A percentile compares a stretch with the other conserved stretches of the same genome.
Evolutionary conservation across 2,797 vertebrate species (phyloP).

Genomic region (Molossus alvarezi): DNA sequence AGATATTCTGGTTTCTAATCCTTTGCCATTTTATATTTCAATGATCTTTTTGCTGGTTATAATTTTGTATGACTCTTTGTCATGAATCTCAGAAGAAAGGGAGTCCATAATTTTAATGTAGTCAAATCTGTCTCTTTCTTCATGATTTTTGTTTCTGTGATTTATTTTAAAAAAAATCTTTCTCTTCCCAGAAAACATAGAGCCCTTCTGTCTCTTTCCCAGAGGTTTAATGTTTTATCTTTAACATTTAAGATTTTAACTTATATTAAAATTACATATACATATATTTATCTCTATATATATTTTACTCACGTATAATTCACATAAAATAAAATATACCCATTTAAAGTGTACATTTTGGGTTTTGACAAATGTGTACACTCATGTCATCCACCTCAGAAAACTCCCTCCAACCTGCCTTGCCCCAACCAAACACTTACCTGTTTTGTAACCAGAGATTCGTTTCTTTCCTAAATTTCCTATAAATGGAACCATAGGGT

Average conservation of each 20-base stretch:
- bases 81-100: background rate
- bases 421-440: background rate
- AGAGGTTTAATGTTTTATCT: background rate
- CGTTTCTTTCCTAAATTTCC: slow-evolving; percentile 13
- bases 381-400: background rate
- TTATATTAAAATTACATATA: slow-evolving; percentile 15
- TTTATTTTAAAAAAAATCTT: background rate
- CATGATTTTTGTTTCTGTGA: slow-evolving; percentile 19
- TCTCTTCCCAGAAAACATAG: background rate
- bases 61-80: background rate
- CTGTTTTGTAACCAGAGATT: background rate
- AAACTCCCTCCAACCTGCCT: background rate
- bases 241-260: slow-evolving; percentile 55
- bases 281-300: background rate
- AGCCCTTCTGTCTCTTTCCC: background rate
- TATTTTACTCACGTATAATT: background rate
- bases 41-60: slow-evolving; percentile 1
- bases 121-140: slow-evolving; percentile 5
- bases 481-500: background rate
- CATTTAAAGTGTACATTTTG: background rate
- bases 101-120: background rate
- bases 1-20: background rate
- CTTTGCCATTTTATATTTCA: slow-evolving; percentile 49
- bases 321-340: background rate
- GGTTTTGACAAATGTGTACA: background rate